Conservation (phyloP, 2,888 invertebrate species). For the Exocentrus adspersus region DNA sequence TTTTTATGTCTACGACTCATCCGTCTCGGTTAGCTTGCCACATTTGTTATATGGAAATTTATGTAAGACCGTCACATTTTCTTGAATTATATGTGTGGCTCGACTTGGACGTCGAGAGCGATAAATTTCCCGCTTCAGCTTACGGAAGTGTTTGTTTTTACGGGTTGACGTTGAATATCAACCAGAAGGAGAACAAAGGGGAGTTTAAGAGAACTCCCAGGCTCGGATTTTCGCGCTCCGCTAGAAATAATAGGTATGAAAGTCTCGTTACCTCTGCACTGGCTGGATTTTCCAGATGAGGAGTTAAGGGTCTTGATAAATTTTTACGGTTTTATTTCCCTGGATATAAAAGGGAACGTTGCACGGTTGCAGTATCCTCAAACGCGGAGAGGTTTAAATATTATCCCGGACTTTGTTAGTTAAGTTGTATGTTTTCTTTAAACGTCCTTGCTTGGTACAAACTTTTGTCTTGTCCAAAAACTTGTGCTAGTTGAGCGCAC, state of each 20-base stretch:
- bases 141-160: conserved; percentile 44
- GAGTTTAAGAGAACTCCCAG: conserved; percentile 27
- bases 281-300: not conserved
- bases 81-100: conserved; percentile 41
- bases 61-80: conserved; percentile 43
- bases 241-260: conserved; percentile 16
- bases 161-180: conserved; percentile 38
- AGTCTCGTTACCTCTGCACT: conserved; percentile 1
- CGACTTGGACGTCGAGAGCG: conserved; percentile 41
- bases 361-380: too few species aligned
- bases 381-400: too few species aligned
- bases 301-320: too few species aligned
- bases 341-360: too few species aligned
- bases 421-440: too few species aligned
- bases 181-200: conserved; percentile 34
- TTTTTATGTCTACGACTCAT: conserved; percentile 42
- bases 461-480: too few species aligned
- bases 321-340: too few species aligned
- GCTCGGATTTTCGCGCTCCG: conserved; percentile 19
- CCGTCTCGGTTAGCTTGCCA: conserved; percentile 41
- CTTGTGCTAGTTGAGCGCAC: too few species aligned
- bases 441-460: too few species aligned
- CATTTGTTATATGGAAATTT: conserved; percentile 45
- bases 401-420: too few species aligned
- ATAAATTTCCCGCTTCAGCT: conserved; percentile 40